Percentiles rank a stretch among this genome's conserved stretches.
Evolutionary conservation across 1,140 invertebrate species (phyloP).

Genomic region (Cherax destructor): DNA sequence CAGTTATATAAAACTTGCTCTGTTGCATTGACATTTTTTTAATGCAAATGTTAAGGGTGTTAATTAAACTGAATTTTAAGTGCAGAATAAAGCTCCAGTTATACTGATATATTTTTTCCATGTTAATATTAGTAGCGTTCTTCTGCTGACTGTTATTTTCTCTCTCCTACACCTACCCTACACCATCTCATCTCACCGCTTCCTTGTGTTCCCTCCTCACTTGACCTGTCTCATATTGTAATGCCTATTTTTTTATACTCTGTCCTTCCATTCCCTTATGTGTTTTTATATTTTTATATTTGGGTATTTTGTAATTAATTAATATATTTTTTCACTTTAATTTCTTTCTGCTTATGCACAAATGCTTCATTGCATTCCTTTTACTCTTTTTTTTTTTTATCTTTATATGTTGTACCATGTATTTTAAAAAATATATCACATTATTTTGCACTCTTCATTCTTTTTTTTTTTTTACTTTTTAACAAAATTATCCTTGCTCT

Average conservation of each 20-base stretch:
- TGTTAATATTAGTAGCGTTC: background rate
- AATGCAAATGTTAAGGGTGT: background rate
- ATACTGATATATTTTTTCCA: background rate
- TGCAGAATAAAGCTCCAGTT: background rate
- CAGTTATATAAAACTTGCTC: background rate
- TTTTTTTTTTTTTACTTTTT: no score
- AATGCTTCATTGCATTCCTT: background rate
- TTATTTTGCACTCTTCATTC: no score
- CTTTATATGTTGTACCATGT: no score
- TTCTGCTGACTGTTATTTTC: conserved; percentile 8
- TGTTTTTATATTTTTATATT: background rate
- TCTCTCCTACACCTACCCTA: background rate
- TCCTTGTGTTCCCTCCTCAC: background rate
- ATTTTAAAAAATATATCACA: no score
- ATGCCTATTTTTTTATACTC: background rate
- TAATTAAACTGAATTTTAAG: background rate
- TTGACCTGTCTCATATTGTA: background rate
- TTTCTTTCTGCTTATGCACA: background rate
- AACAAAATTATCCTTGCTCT: no score
- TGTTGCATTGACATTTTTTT: background rate
- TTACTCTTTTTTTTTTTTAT: no score
- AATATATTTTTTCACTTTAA: background rate
- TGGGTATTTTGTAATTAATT: background rate
- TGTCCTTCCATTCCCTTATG: background rate
- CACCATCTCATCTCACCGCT: background rate